Base-by-base conservation (phyloP, 1,140 invertebrate species). In the Zophobas morio region DNA sequence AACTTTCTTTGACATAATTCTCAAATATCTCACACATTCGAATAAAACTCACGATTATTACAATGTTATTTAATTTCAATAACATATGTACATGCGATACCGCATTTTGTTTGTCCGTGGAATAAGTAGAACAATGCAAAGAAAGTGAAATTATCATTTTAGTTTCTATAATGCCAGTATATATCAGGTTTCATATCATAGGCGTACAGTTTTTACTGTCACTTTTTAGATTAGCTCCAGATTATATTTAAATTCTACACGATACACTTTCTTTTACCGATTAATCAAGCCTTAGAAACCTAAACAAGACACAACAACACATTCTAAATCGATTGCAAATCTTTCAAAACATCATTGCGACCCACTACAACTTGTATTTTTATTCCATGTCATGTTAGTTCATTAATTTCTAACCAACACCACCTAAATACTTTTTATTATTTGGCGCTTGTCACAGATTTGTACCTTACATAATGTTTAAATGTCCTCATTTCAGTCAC, bases 1-100 rank as follows among this genome's bases (percentile, higher is more conserved):
- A 53, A 78, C 73, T 80, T 80, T 76, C 76, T 72, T 78, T 76
- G 73, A 53, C 74, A 75, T 57, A 76, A 56, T 75, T 75, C 79
- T 80, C 79, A 80, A 78, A 80, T 78, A 76, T 73, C 76, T 63
- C 51, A 54, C 35, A 70, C 60, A 71, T 60, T 72, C 54, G 35
- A 73, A 73, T 56, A 73, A 73, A 54, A 73, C 54, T 54, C 71
- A 42, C 33, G 54, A 54, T 51, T 72, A 72, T 53, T 72, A 39
- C 53, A 39, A 73, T 74, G 56, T 74, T 74, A 74, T 74, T 57
- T 54, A 74, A 74, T 74, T 74, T 74, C 72, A 60, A 20, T 57
- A 54, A 57, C 42, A 57, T 46, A 73, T 54, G 54, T 73, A 54
- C 32, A 70, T 47, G 40, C 46, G 70, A 51, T 51, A 72, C 46